Evolutionary conservation across 2,888 invertebrate genomes (phyloP).

Genomic region (Scrobipalpa costella): DNA sequence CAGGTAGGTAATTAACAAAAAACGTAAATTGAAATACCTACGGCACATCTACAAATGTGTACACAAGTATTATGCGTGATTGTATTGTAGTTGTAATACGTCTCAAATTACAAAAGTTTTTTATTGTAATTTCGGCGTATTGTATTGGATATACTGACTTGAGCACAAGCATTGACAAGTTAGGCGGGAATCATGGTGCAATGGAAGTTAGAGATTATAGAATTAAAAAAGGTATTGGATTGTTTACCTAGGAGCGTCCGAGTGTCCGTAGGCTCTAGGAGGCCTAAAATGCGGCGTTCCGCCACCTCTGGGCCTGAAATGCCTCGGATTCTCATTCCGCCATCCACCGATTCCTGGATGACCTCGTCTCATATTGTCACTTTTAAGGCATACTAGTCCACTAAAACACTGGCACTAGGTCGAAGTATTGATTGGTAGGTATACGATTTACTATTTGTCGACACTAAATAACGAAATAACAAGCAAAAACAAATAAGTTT

Average conservation of each 20-base stretch:
- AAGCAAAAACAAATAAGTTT: constrained; percentile 42
- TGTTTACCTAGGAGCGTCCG: constrained; percentile 56
- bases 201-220: constrained; percentile 29
- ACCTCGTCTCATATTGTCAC: constrained; percentile 74
- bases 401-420: constrained; percentile 31
- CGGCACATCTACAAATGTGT: not conserved
- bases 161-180: constrained; percentile 26
- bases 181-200: constrained; percentile 57
- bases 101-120: not conserved
- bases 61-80: not conserved
- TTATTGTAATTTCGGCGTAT: constrained; percentile 5
- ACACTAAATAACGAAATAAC: constrained; percentile 17
- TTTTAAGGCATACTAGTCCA: constrained; percentile 54
- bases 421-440: not conserved
- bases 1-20: not conserved
- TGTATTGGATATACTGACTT: constrained; percentile 3
- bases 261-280: constrained; percentile 48
- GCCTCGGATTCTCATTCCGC: constrained; percentile 69
- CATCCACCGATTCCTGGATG: constrained; percentile 68
- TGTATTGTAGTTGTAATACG: not conserved
- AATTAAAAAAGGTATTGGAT: not conserved
- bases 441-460: not conserved
- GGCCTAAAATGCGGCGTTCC: constrained; percentile 60
- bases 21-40: not conserved
- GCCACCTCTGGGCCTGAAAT: constrained; percentile 65